These are phyloP conservation scores for Nycteola revayana DNA, from an alignment of 2,888 invertebrate genomes.

Conservation along the genomic window DNA sequence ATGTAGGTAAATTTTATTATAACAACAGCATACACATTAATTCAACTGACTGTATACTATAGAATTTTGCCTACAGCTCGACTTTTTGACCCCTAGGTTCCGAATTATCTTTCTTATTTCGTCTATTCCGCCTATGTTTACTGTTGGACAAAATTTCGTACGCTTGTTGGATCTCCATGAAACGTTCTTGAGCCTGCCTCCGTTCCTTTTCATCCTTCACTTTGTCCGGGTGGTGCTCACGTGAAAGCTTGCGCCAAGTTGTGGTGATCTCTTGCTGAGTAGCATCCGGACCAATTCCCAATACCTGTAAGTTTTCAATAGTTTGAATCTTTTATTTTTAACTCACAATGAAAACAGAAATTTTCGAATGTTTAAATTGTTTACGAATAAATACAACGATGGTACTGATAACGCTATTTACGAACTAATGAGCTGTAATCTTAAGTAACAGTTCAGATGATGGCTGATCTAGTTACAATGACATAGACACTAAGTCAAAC, in stretches of 20 bases:
- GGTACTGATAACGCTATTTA: no score
- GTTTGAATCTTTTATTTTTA: no score
- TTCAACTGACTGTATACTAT: neutral
- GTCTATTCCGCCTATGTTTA: conserved; percentile 87
- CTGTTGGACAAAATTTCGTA: conserved; percentile 94
- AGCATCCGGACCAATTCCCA: conserved; percentile 89
- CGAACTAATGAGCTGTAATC: no score
- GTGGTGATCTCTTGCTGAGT: conserved; percentile 93
- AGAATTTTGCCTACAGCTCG: conserved; percentile 28
- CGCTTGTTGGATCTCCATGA: conserved; percentile 96
- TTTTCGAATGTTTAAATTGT: no score
- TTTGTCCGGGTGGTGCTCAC: conserved; percentile 96
- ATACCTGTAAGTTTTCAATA: conserved; percentile 84
- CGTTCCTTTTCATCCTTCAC: conserved; percentile 88
- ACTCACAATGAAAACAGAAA: no score
- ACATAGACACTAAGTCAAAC: no score
- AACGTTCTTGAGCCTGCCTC: conserved; percentile 89
- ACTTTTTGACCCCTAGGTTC: conserved; percentile 42
- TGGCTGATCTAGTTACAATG: no score
- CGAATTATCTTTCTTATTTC: conserved; percentile 86
- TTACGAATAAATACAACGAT: no score
- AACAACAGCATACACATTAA: no score
- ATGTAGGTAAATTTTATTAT: no score
- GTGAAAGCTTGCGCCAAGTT: conserved; percentile 90
- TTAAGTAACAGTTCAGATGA: no score